Evolutionary conservation across 2,797 vertebrate genomes (phyloP), one percentile per base, ranked within the genome.

Genomic region (Sebastes nivosus): DNA sequence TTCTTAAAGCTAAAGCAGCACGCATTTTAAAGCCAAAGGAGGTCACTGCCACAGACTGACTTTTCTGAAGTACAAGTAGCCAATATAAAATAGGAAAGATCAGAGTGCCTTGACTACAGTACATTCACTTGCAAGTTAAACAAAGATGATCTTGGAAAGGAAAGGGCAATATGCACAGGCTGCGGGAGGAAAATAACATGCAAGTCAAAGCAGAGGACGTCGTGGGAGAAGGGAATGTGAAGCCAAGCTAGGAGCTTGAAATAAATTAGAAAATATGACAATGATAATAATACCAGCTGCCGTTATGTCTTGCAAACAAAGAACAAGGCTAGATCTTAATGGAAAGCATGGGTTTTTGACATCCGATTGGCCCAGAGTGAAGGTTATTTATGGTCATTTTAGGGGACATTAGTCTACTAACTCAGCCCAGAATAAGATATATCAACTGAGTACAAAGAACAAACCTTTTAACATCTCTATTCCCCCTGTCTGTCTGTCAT

Each of bases 401-500:
- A 22, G 1, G 3, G 10, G 4, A 8, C 55, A 58, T 55, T 2
- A 2, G 66, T 72, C 13, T 25, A 65, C 55, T 29, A 42, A 59
- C 13, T 59, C 34, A 11, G n/a, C 50, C 50, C 52, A 69, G 12
- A 34, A 18, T 34, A 24, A 64, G 59, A 22, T 11, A 18, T 6
- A 18, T 20, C 34, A n/a, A 22, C 36, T 5, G 42, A 65, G 58
- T 4, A 8, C 20, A 58, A 29, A 65, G 67, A 52, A 36, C 8
- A 30, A 63, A 24, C 30, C 27, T 61, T 50, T 63, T 65, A 0
- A 72, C 54, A 18, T 73, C 79, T 42, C 11, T 22, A 55, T 10
- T 59, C 63, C 22, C 22, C 22, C 60, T n/a, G 32, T 36, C 70
- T 74, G 68, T 85, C 70, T 74, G 68, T 85, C 82, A 89, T 72